phyloP scores from a whole-genome alignment of 2,888 invertebrate species.

The Ptychoptera albimana region DNA sequence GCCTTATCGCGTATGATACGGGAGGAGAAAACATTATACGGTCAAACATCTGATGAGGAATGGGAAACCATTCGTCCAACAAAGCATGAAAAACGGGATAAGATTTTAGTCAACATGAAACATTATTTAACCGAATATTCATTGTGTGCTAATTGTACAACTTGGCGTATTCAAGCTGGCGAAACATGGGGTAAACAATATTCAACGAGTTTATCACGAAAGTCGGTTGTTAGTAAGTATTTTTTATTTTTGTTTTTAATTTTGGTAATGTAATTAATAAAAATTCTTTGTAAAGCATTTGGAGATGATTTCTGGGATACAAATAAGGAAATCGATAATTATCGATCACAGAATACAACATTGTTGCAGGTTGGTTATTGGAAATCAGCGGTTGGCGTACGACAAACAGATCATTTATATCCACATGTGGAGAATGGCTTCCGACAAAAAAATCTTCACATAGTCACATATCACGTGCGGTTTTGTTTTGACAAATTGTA shows the following conservation, averaged over 20 bases:
- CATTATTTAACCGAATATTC: constrained; percentile 27
- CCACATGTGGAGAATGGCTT: constrained; percentile 69
- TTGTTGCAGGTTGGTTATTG: constrained; percentile 50
- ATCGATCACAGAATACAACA: not conserved
- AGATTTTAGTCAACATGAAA: constrained; percentile 48
- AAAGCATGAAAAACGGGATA: constrained; percentile 46
- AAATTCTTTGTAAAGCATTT: not conserved
- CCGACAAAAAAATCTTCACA: constrained; percentile 51
- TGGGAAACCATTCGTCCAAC: constrained; percentile 65
- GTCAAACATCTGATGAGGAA: constrained; percentile 68
- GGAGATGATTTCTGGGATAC: not conserved
- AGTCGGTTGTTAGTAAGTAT: too few species aligned
- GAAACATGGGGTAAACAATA: constrained; percentile 36
- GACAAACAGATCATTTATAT: constrained; percentile 53
- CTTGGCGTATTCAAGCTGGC: constrained; percentile 38
- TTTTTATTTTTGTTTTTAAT: not conserved
- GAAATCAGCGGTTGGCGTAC: constrained; percentile 53
- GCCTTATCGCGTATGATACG: constrained; percentile 50
- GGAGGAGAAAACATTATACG: constrained; percentile 54
- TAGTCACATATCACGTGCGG: constrained; percentile 63
- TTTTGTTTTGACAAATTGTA: constrained; percentile 1
- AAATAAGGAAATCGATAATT: not conserved
- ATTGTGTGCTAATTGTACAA: constrained; percentile 37
- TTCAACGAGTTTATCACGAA: not conserved
- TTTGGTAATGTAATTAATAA: not conserved